Conservation (phyloP, 2,113 vertebrate species). For the Salvelinus alpinus region DNA sequence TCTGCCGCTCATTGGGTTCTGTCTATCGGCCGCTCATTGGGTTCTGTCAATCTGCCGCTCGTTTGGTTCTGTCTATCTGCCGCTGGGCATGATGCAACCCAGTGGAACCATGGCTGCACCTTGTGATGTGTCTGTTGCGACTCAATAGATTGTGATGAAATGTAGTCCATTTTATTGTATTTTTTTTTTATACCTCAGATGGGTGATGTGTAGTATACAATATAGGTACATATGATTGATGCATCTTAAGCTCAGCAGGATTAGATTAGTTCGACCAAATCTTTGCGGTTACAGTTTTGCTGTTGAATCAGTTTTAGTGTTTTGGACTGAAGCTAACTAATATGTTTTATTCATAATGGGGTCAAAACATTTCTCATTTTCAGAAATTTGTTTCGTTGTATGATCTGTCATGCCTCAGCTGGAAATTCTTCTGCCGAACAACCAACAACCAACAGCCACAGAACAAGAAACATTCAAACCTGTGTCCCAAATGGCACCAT, state of each 20-base stretch:
- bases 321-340: conserved; percentile 20
- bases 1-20: too few relatives aligned
- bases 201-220: too few relatives aligned
- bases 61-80: too few relatives aligned
- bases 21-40: too few relatives aligned
- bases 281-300: neutral
- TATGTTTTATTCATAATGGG: conserved; percentile 19
- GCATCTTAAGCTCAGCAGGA: too few relatives aligned
- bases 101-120: neutral
- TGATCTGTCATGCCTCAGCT: conserved; percentile 35
- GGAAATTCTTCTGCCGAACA: conserved; percentile 29
- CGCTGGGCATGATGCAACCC: neutral
- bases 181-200: too few relatives aligned
- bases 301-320: neutral
- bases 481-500: conserved; percentile 18
- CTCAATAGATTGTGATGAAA: neutral
- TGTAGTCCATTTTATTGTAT: neutral
- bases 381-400: conserved; percentile 16
- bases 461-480: conserved; percentile 28
- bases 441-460: conserved; percentile 19
- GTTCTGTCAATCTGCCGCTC: too few relatives aligned
- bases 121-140: neutral
- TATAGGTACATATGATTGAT: too few relatives aligned
- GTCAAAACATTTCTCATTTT: conserved; percentile 34
- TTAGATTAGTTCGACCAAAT: too few relatives aligned